Evolutionary conservation across 2,113 vertebrate species (phyloP).

Genomic region (Paralichthys olivaceus): DNA sequence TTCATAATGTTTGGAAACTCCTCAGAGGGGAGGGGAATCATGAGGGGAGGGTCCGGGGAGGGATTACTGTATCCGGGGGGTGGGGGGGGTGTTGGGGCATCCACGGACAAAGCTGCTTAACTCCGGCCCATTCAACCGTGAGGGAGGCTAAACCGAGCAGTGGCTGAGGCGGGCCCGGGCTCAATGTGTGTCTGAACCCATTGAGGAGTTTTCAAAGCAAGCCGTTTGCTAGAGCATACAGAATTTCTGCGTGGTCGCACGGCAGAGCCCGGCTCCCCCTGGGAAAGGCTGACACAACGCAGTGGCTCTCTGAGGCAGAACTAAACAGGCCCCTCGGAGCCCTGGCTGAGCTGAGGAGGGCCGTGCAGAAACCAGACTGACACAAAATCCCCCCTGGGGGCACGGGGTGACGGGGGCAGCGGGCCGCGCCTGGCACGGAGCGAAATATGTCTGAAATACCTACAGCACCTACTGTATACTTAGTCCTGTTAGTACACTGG

Average conservation of each 20-base stretch:
- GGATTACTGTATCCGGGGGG: slow-evolving; percentile 76
- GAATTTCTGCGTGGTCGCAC: slow-evolving; percentile 82
- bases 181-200: slow-evolving; percentile 78
- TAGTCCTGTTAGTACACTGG: slow-evolving; percentile 63
- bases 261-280: slow-evolving; percentile 69
- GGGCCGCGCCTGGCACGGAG: slow-evolving; percentile 41
- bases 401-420: slow-evolving; percentile 22
- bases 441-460: slow-evolving; percentile 68
- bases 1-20: slow-evolving; percentile 67
- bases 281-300: slow-evolving; percentile 81
- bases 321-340: slow-evolving; percentile 65
- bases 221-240: slow-evolving; percentile 77
- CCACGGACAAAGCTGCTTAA: slow-evolving; percentile 79
- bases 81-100: slow-evolving; percentile 58
- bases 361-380: slow-evolving; percentile 46
- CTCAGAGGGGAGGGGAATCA: slow-evolving; percentile 54
- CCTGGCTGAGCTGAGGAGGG: slow-evolving; percentile 34
- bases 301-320: slow-evolving; percentile 71
- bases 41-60: slow-evolving; percentile 45
- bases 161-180: slow-evolving; percentile 55
- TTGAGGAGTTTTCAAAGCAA: slow-evolving; percentile 78
- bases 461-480: slow-evolving; percentile 65
- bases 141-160: slow-evolving; percentile 68
- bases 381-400: slow-evolving; percentile 31
- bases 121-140: slow-evolving; percentile 68